Evolutionary conservation across 2,113 vertebrate species (phyloP), one percentile per base, ranked within the genome.

Genomic region (Patagioenas fasciata): DNA sequence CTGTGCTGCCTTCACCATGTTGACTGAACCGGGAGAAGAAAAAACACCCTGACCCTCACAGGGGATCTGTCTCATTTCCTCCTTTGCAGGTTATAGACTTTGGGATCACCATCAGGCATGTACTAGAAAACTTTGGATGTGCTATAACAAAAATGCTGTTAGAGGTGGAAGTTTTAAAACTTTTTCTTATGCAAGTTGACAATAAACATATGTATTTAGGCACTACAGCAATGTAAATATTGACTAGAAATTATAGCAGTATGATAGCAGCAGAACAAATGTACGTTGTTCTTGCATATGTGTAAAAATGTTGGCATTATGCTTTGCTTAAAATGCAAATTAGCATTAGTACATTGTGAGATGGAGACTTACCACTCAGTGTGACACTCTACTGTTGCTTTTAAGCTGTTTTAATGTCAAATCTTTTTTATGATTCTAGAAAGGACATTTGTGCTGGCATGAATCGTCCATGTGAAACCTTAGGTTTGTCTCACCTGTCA

Each of bases 401-500:
- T 85, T 62, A 81, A 81, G 42, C 28, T 87, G 32, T 81, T 89
- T 42, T 78, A 51, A 40, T 13, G 3, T 8, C 11, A 31, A 3
- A 0, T 15, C 31, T 85, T 64, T 88, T 89, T 56, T 96, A 20
- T 91, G 31, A 17, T 95, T 96, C 28, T 92, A 99, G 99, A 93
- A 99, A 99, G 97, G 99, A 99, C 96, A 98, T 99, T 88, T 99
- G 99, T 95, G 99, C 99, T 61, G 98, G 99, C 82, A 98, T 98
- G 97, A 99, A 99, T 91, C 98, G 98, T 78, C 99, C 99, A 0
- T 99, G 99, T 81, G 99, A 99, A 98, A 99, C 99, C 4, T 97
- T 99, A 56, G 99, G 99, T 54, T 98, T 99, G 89, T 99, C 99
- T 72, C 99, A 99, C 90, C 98, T 99, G n/a, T 99, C 99, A 1